phyloP scores from a whole-genome alignment of 2,113 vertebrate genomes.

The Caretta caretta region DNA sequence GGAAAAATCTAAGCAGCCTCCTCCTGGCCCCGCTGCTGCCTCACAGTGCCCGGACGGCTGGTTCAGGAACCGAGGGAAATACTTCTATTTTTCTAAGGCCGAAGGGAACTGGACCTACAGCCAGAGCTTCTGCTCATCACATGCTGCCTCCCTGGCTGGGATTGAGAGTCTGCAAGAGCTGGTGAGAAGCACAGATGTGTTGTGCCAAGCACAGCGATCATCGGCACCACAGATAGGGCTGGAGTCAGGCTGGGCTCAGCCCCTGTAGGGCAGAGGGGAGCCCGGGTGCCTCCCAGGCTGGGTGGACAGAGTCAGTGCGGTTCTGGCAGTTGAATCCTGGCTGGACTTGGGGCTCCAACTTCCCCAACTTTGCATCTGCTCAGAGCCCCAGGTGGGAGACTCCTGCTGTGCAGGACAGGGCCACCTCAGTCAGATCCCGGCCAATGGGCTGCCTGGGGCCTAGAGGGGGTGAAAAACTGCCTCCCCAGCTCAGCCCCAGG shows the following conservation, averaged over 20 bases:
- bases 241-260: too few relatives aligned
- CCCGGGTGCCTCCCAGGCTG: too few relatives aligned
- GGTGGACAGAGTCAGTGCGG: too few relatives aligned
- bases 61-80: neutral
- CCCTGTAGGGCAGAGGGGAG: too few relatives aligned
- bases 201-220: too few relatives aligned
- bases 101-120: conserved; percentile 1
- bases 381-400: too few relatives aligned
- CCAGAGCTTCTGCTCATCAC: neutral
- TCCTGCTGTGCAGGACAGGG: too few relatives aligned
- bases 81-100: conserved; percentile 28
- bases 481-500: neutral
- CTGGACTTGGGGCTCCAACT: too few relatives aligned
- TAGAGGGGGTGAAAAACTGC: neutral
- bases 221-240: too few relatives aligned
- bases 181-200: neutral
- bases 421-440: neutral
- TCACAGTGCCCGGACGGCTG: neutral
- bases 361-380: too few relatives aligned
- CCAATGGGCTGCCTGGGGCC: neutral
- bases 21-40: fast-evolving
- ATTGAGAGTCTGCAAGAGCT: neutral
- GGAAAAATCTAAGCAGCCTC: neutral
- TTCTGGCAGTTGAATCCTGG: too few relatives aligned
- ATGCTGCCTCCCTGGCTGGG: neutral